Evolutionary conservation across 2,797 vertebrate species (phyloP), one percentile per base, ranked within the genome.

Genomic region (Coilia nasus): DNA sequence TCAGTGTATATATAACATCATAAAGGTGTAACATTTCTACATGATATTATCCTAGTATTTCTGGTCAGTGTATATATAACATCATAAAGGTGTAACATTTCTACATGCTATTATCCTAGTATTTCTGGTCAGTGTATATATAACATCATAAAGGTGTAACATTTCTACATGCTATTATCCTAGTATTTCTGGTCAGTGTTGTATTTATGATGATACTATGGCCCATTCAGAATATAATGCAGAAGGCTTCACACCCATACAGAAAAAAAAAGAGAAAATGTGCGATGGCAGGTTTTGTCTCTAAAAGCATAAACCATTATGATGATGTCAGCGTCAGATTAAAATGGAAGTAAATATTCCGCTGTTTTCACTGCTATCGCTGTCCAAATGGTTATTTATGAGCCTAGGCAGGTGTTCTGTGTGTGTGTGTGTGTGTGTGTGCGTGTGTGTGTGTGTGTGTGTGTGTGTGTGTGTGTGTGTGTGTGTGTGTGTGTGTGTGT

Each of bases 261-360:
- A 44, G 17, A 21, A 19, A 15, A 44, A 17, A 19, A 41, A 41
- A 44, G 7, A 10, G 50, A 9, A 4, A 35, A 75, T 75, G 28
- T 75, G 7, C 2, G 19, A 44, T 78, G 31, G 11, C 31, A 44
- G 15, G 71, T 78, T 41, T 78, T 44, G 71, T 44, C 17, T 35
- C 17, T 21, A 41, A 78, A 44, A 44, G 71, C 71, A 44, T 78
- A 19, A 78, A 60, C 15, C 83, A 47, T 56, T 7, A 44, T 80
- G 71, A 44, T 19, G 17, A 78, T 71, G 35, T 25, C 47, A 41
- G 71, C 35, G 17, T 44, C 35, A 78, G 17, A 83, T 83, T 83
- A 85, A 85, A 75, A 83, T 47, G 67, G 81, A 83, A 17, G 46
- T 23, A 44, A 67, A 60, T 54, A 28, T 62, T 21, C 44, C 15